Evolutionary conservation across 1,140 invertebrate genomes (phyloP).

Genomic region (Megalopta genalis): DNA sequence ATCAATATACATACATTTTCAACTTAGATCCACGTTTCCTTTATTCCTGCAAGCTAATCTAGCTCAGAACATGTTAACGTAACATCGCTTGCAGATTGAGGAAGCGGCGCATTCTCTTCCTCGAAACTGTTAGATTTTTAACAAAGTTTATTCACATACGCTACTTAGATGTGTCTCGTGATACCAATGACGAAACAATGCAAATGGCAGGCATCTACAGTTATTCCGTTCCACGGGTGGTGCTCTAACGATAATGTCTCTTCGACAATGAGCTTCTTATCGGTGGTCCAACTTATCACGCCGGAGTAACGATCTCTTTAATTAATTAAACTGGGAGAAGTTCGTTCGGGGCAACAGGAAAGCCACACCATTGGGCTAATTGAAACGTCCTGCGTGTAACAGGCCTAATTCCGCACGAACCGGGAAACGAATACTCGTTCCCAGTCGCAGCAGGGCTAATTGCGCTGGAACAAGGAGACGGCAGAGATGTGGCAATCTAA

Average conservation of each 20-base stretch:
- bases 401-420: neutral
- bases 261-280: neutral
- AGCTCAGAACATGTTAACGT: no score
- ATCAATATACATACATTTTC: no score
- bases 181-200: neutral
- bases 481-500: neutral
- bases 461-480: conserved; percentile 7
- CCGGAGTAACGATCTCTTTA: neutral
- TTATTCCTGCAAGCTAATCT: no score
- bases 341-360: neutral
- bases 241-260: neutral
- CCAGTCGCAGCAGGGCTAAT: conserved; percentile 41
- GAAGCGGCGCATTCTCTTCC: no score
- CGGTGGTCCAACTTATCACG: neutral
- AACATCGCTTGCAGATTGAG: no score
- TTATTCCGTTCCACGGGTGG: neutral
- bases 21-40: no score
- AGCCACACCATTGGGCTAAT: neutral
- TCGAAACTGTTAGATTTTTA: neutral
- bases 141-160: neutral
- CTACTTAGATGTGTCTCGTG: neutral
- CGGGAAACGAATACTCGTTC: conserved; percentile 1
- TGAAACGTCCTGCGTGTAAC: neutral
- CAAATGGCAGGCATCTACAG: neutral
- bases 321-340: neutral